These are phyloP conservation scores for Lota lota DNA, from an alignment of 2,113 vertebrate genomes.

Conservation along the genomic window DNA sequence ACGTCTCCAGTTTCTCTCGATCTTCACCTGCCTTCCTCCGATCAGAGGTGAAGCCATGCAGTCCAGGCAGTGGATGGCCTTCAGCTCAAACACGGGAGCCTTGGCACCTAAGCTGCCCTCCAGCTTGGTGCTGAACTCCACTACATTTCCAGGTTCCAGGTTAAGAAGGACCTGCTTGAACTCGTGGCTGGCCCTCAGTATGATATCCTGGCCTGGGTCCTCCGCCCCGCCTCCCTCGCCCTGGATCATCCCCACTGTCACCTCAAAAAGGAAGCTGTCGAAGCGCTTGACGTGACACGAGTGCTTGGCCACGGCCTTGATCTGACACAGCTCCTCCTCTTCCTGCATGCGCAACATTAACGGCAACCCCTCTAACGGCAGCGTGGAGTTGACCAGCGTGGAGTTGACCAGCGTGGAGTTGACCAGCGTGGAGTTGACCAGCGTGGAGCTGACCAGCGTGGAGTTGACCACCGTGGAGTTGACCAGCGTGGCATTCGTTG, in stretches of 20 bases:
- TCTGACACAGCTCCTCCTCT: slow-evolving; percentile 87
- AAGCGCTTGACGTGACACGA: slow-evolving; percentile 91
- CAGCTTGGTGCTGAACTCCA: slow-evolving; percentile 94
- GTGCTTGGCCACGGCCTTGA: slow-evolving; percentile 85
- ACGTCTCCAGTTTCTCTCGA: slow-evolving; percentile 89
- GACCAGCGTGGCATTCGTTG: slow-evolving; percentile 51
- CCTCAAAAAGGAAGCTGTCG: slow-evolving; percentile 90
- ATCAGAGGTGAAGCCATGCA: slow-evolving; percentile 79
- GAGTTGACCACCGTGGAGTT: slow-evolving; percentile 38
- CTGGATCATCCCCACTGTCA: slow-evolving; percentile 83
- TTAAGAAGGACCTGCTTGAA: slow-evolving; percentile 85
- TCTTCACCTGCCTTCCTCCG: slow-evolving; percentile 83
- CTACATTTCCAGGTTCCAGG: slow-evolving; percentile 82
- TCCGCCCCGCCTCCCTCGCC: slow-evolving; percentile 52
- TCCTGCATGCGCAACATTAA: slow-evolving; percentile 60
- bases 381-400: not conserved
- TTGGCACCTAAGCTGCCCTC: slow-evolving; percentile 89
- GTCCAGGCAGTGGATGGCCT: slow-evolving; percentile 91
- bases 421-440: slow-evolving; percentile 23
- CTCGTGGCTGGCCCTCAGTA: slow-evolving; percentile 89
- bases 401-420: slow-evolving; percentile 41
- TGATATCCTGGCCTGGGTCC: slow-evolving; percentile 84
- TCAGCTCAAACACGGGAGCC: slow-evolving; percentile 89
- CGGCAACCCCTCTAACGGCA: slow-evolving; percentile 7
- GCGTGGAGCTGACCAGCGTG: no score